Conservation (phyloP, 2,797 vertebrate genomes). For the Anguilla pacifica region DNA sequence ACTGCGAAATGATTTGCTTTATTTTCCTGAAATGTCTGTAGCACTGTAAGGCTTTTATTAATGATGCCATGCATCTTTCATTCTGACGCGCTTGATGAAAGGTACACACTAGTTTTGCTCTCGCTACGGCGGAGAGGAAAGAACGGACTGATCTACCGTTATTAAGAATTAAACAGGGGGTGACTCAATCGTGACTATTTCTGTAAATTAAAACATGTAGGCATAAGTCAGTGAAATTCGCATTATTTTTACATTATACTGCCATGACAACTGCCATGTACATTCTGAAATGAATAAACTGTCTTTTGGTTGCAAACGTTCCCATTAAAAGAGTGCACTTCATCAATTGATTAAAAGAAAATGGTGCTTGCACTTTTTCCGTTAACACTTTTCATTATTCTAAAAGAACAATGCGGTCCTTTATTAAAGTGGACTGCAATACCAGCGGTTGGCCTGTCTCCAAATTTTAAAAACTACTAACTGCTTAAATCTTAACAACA, state of each 20-base stretch:
- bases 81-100: neutral
- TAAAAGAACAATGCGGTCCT: too few species aligned
- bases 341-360: too few species aligned
- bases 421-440: too few species aligned
- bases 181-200: neutral
- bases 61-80: neutral
- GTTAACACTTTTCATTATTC: too few species aligned
- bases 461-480: too few species aligned
- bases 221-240: neutral
- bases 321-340: too few species aligned
- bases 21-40: neutral
- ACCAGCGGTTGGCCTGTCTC: too few species aligned
- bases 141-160: neutral
- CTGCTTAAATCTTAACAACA: too few species aligned
- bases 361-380: too few species aligned
- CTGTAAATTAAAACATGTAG: neutral
- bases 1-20: conserved; percentile 1
- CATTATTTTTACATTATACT: neutral
- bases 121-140: neutral
- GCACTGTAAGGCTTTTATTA: conserved; percentile 2
- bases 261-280: neutral
- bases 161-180: neutral
- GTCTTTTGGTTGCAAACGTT: too few species aligned
- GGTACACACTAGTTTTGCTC: neutral
- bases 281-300: too few species aligned